Evolutionary conservation across 2,888 invertebrate species (phyloP), one percentile per base, ranked within the genome.

Genomic region (Trachelus stipa): DNA sequence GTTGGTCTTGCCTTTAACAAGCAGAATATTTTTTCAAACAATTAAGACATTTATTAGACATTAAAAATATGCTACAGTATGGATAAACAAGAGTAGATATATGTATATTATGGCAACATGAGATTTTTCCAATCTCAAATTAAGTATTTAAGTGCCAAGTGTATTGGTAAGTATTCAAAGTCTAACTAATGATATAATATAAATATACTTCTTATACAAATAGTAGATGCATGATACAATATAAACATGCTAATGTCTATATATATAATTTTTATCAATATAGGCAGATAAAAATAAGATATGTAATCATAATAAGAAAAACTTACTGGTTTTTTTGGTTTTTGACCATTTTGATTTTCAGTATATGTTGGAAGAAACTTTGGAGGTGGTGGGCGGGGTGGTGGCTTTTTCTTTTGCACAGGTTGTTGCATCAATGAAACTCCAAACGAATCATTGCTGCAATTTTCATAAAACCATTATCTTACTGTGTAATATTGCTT

Each of bases 351-450:
- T 68, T 83, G 86, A 75, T 83, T 85, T 40, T 85, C 85, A 9
- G 76, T 37, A 74, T 82, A 82, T 75, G 87, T 87, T 31, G 83
- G 83, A 76, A 83, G 85, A 79, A 93, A 90, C 88, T 93, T 94
- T 3, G 95, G 95, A 81, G 95, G 95, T 77, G 96, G 95, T 6
- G 95, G 95, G 68, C 95, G 92, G 6, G 95, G 95, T 4, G 95
- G 95, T 56, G 95, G 95, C 88, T 94, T 95, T 87, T 95, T 95
- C 89, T 95, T 95, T 81, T 93, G 93, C 34, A 89, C 85, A 82
- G 87, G 90, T 77, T 92, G 91, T 56, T 92, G 92, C 79, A 92
- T 93, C 88, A 94, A 93, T 1, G 93, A 90, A 33, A 83, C 82
- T 37, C 84, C 87, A 76, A 89, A 91, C 40, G 88, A 85, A 81